Evolutionary conservation across 92 coral and sea anemone species (phyloP).

Genomic region (Blastomussa wellsi): DNA sequence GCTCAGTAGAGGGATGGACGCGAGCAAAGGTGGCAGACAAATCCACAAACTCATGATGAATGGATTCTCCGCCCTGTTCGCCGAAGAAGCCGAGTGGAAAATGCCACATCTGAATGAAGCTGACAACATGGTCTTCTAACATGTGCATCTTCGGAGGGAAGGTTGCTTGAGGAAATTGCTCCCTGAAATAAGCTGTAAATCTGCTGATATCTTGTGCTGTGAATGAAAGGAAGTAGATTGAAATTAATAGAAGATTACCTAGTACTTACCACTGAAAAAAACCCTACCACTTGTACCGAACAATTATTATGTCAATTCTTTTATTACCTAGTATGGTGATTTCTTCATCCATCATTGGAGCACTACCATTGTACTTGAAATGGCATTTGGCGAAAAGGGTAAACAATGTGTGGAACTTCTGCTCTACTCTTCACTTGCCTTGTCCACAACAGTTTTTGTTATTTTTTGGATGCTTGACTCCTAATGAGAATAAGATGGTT

Average conservation of each 20-base stretch:
- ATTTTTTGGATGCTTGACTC: no score
- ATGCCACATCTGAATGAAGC: constrained; percentile 11
- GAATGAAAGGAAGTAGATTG: background rate
- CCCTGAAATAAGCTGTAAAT: background rate
- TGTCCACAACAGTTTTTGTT: no score
- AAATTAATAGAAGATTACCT: no score
- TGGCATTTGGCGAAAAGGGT: background rate
- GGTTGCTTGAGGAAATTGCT: background rate
- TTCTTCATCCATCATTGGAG: background rate
- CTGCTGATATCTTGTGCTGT: constrained; percentile 16
- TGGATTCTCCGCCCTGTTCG: constrained; percentile 43
- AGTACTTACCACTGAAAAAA: background rate
- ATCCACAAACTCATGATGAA: constrained; percentile 12
- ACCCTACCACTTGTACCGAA: background rate
- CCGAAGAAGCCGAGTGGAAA: constrained; percentile 1
- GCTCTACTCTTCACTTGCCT: background rate
- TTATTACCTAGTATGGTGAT: background rate
- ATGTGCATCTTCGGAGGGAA: constrained; percentile 29
- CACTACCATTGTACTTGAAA: background rate
- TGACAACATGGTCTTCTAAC: constrained; percentile 21
- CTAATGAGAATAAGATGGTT: no score
- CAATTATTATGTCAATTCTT: background rate
- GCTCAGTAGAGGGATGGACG: background rate
- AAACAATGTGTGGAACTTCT: background rate
- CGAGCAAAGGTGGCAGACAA: background rate